Conservation (phyloP, 1,140 invertebrate species). For the Temnothorax nylanderi region DNA sequence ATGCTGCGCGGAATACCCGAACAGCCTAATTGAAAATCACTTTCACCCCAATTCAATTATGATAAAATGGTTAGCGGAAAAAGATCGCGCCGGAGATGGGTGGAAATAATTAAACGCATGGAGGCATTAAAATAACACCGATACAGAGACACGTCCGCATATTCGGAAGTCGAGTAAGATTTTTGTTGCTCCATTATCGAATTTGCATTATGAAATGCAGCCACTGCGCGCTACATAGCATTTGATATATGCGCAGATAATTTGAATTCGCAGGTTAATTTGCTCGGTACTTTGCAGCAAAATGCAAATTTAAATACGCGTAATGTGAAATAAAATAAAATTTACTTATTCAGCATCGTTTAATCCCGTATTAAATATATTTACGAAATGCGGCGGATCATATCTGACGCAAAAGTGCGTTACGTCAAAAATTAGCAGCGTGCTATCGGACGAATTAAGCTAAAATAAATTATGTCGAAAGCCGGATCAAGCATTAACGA, state of each 20-base stretch:
- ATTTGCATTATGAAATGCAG: constrained; percentile 53
- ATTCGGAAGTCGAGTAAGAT: constrained; percentile 41
- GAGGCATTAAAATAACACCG: constrained; percentile 19
- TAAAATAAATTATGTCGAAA: constrained; percentile 46
- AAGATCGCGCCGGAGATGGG: constrained; percentile 26
- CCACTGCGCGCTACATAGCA: background rate
- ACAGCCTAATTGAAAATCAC: constrained; percentile 44
- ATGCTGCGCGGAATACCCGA: constrained; percentile 16
- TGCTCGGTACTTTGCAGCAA: constrained; percentile 24
- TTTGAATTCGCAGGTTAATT: constrained; percentile 52
- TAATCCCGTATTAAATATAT: constrained; percentile 50
- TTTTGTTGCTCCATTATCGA: constrained; percentile 58
- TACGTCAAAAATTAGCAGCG: constrained; percentile 40
- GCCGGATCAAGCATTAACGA: constrained; percentile 32
- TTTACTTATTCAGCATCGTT: constrained; percentile 55
- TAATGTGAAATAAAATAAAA: constrained; percentile 61
- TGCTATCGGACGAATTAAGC: constrained; percentile 42
- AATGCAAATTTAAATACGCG: constrained; percentile 50
- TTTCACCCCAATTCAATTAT: constrained; percentile 49
- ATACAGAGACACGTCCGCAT: background rate
- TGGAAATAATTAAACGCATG: constrained; percentile 42
- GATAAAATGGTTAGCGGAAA: constrained; percentile 46
- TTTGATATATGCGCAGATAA: constrained; percentile 35
- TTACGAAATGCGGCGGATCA: constrained; percentile 29
- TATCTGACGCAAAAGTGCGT: constrained; percentile 24